These are phyloP conservation scores for Ophioderma brevispina DNA, from an alignment of 35 echinoderm and acorn worm species.

Conservation along the genomic window DNA sequence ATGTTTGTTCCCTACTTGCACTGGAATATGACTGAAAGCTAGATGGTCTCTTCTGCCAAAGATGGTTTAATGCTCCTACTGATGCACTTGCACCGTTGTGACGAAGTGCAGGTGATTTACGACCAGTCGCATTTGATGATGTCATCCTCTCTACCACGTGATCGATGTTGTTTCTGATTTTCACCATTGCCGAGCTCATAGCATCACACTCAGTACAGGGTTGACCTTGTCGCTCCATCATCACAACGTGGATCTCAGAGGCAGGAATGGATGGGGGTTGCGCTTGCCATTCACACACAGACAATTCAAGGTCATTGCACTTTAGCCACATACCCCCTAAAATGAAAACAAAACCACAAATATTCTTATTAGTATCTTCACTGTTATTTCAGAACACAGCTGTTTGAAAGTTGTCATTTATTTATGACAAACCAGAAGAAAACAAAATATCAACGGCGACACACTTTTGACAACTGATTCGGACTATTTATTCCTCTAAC, in stretches of 20 bases:
- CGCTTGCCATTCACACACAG: conserved; percentile 49
- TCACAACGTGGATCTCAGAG: conserved; percentile 71
- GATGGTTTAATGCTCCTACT: neutral
- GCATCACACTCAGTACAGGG: conserved; percentile 50
- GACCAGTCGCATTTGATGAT: neutral
- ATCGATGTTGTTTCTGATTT: neutral
- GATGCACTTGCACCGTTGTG: neutral
- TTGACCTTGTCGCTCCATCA: conserved; percentile 66
- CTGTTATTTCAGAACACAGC: too few species aligned
- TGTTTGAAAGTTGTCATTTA: too few species aligned
- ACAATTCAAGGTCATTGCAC: conserved; percentile 75
- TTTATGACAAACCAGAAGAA: too few species aligned
- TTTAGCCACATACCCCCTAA: conserved; percentile 87
- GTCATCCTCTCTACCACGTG: neutral
- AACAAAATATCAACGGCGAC: too few species aligned
- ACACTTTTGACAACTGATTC: too few species aligned
- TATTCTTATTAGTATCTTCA: too few species aligned
- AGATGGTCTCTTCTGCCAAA: neutral
- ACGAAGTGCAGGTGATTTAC: neutral
- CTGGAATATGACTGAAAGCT: neutral
- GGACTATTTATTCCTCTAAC: too few species aligned
- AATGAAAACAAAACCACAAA: conserved; percentile 34
- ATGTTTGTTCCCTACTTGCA: too few species aligned
- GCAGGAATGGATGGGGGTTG: conserved; percentile 63
- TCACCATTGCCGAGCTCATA: neutral